Evolutionary conservation across 2,888 invertebrate genomes (phyloP).

Genomic region (Xylophagus ater): DNA sequence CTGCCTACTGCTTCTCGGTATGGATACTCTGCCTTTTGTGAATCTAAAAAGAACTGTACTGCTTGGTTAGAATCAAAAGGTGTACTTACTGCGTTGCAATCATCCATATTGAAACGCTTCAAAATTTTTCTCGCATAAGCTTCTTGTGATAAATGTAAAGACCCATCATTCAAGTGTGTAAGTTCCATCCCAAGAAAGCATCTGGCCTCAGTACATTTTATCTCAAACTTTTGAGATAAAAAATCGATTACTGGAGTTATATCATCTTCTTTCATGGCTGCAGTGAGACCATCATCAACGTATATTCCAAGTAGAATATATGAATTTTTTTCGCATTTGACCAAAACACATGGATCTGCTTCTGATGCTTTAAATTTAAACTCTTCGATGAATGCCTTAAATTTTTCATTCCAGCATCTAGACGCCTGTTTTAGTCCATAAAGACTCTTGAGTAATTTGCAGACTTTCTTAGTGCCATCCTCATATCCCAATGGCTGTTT

Average conservation of each 20-base stretch:
- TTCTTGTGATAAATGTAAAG: slow-evolving; percentile 1
- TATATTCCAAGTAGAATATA: neutral
- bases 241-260: neutral
- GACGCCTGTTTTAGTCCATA: slow-evolving; percentile 12
- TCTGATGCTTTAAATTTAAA: slow-evolving; percentile 12
- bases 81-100: slow-evolving; percentile 2
- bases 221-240: slow-evolving; percentile 1
- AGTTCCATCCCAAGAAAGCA: too few species aligned
- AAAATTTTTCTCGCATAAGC: slow-evolving; percentile 5
- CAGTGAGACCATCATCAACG: neutral
- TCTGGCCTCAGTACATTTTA: too few species aligned
- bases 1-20: slow-evolving; percentile 6
- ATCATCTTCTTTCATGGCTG: neutral
- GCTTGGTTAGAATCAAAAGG: slow-evolving; percentile 1
- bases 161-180: too few species aligned
- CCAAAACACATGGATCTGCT: neutral
- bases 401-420: slow-evolving; percentile 9
- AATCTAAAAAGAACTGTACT: neutral
- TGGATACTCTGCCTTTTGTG: slow-evolving; percentile 1
- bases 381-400: slow-evolving; percentile 13
- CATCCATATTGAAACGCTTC: slow-evolving; percentile 3
- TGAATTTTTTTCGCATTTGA: neutral
- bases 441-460: slow-evolving; percentile 4
- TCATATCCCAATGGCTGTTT: neutral
- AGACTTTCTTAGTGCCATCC: slow-evolving; percentile 9